Base-by-base conservation (phyloP, 1,140 invertebrate genomes). In the Neotoxoptera formosana region DNA sequence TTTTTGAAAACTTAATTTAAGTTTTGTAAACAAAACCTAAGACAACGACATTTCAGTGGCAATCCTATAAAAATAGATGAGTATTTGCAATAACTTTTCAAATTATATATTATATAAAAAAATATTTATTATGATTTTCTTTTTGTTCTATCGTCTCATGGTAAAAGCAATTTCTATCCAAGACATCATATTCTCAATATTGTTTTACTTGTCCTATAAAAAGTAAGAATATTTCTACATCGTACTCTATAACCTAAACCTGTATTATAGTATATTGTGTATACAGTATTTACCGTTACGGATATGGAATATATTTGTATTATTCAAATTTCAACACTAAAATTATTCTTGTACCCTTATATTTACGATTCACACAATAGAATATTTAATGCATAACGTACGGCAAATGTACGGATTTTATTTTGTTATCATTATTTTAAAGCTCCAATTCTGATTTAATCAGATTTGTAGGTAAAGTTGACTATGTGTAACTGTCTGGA, bases 1-100 rank as follows among this genome's bases (percentile, higher is more conserved):
- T 90, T 90, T 45, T 67, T 25, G 25, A 90, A 90, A 90, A 90
- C 20, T 45, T 67, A 60, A 67, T 90, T 90, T 90, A 90, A 90
- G 89, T 90, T 90, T 90, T 90, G 36, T 41, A 67, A 41, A 90
- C 60, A 67, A 45, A 90, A 67, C 21, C 53, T 45, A 60, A 67
- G 14, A 67, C 56, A 67, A 67, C 23, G 89, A 45, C 56, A 25
- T 36, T 36, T 47, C 87, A 53, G 9, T 36, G 56, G 89, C 36
- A 41, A 60, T 56, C 53, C 51, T 56, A 76, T 76, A 90, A 90
- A 67, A 90, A 25, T 90, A 90, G 89, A 90, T 67, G 89, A 60
- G 14, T 56, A 67, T 90, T 90, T 67, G 41, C 53, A 67, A 90
- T 90, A 90, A 67, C 36, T 89, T 89, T 89, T 89, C 88, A 56